phyloP scores from a whole-genome alignment of 1,140 invertebrate genomes.

The Diachasma alloeum region DNA sequence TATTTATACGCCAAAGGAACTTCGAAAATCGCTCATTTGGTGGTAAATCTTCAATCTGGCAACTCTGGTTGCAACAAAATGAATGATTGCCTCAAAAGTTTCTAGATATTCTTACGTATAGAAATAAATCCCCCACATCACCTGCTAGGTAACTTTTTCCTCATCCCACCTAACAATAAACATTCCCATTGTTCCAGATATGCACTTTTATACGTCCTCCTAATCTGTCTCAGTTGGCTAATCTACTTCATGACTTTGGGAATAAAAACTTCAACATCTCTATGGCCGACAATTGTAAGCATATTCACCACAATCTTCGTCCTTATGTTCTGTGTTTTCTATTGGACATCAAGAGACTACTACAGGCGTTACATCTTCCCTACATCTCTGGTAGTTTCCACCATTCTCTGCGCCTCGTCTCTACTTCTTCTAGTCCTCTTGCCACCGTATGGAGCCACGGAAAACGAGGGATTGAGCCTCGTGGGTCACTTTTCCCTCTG shows the following conservation, averaged over 20 bases:
- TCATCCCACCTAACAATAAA: not conserved
- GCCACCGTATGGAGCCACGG: conserved; percentile 51
- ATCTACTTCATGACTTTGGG: conserved; percentile 65
- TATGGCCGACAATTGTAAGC: conserved; percentile 71
- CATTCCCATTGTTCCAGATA: conserved; percentile 63
- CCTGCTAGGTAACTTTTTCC: not conserved
- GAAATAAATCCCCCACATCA: not conserved
- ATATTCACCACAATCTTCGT: conserved; percentile 69
- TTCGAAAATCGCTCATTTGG: no score
- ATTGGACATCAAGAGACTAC: conserved; percentile 73
- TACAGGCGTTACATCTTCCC: conserved; percentile 73
- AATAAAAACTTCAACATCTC: conserved; percentile 51
- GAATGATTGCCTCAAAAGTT: no score
- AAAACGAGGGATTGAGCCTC: conserved; percentile 71
- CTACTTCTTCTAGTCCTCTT: conserved; percentile 70
- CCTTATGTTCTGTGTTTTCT: conserved; percentile 67
- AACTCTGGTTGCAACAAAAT: no score
- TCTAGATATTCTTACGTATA: no score
- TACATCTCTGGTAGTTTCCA: conserved; percentile 72
- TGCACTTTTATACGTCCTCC: conserved; percentile 68
- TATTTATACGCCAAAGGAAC: no score
- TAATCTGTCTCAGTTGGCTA: conserved; percentile 69
- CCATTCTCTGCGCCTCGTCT: conserved; percentile 73
- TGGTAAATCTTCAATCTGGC: no score
- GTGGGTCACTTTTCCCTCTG: conserved; percentile 86